Evolutionary conservation across 2,888 invertebrate species (phyloP), one percentile per base, ranked within the genome.

Genomic region (Globia sparganii): DNA sequence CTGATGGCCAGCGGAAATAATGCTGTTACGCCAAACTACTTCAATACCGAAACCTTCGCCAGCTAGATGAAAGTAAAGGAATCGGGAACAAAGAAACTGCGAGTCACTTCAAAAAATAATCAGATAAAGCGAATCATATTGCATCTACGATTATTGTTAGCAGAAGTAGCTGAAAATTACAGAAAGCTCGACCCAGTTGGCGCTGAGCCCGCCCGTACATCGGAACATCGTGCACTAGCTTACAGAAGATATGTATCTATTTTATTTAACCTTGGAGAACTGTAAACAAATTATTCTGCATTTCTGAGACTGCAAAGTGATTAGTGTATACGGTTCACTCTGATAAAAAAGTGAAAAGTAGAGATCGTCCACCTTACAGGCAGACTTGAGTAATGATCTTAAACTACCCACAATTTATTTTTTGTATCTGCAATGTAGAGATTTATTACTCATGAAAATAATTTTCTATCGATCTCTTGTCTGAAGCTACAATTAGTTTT

Each of bases 171-270:
- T 92, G 94, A 94, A 96, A 95, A 94, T 96, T 95, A 92, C 93
- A 93, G 93, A 94, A 94, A 93, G 92, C 94, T 92, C 95, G 96
- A 96, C 96, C 96, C 91, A 96, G 93, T 96, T 96, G 96, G 96
- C 96, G 92, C 91, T 83, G 89, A 93, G 95, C 95, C 95, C 94
- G 92, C 87, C 91, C 89, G 86, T 91, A 89, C 91, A 91, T 94
- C 91, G 91, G 69, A 85, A 78, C 75, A 77, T 70, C 40, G 82
- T 76, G 80, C 69, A 92, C 89, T 90, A 91, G 89, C 90, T 88
- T 90, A 90, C 89, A 89, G 89, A 89, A 86, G 89, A 88, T 87
- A 91, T 87, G 80, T 87, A 91, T 89, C 88, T 86, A 89, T 89
- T 90, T 91, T 90, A 92, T 90, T 91, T 91, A 92, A 93, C 93